Conservation (phyloP, 2,797 vertebrate genomes). For the Pelobates cultripes region DNA sequence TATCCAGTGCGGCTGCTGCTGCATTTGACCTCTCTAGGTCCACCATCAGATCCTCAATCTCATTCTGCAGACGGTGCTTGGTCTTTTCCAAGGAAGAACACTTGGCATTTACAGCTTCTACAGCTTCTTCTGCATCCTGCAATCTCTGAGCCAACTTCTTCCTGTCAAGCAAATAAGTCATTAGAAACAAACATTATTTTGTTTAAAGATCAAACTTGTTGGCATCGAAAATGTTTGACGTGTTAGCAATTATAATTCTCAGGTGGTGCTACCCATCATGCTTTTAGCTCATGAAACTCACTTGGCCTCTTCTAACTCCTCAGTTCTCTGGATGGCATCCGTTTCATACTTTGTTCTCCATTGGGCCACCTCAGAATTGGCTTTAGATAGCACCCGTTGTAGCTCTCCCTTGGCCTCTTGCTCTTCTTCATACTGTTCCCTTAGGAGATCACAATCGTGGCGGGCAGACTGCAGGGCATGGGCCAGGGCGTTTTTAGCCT, state of each 20-base stretch:
- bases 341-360: slow-evolving; percentile 80
- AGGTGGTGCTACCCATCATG: not conserved
- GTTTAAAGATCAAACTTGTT: not conserved
- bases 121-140: slow-evolving; percentile 89
- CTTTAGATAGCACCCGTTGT: slow-evolving; percentile 74
- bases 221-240: too few species aligned
- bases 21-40: slow-evolving; percentile 91
- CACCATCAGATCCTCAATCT: slow-evolving; percentile 93
- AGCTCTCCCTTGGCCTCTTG: slow-evolving; percentile 74
- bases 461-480: slow-evolving; percentile 81
- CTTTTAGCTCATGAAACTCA: slow-evolving; percentile 4
- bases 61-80: slow-evolving; percentile 90
- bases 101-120: slow-evolving; percentile 91
- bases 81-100: slow-evolving; percentile 94
- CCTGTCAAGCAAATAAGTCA: slow-evolving; percentile 62
- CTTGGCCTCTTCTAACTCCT: slow-evolving; percentile 73
- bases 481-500: slow-evolving; percentile 84
- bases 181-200: not conserved
- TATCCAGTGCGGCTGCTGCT: slow-evolving; percentile 83
- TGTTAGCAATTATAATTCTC: too few species aligned
- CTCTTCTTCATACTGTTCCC: slow-evolving; percentile 78
- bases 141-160: slow-evolving; percentile 89
- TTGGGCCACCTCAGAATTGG: slow-evolving; percentile 76
- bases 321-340: slow-evolving; percentile 74
- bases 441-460: slow-evolving; percentile 69